Conservation (phyloP, 2,888 invertebrate genomes). For the Camponotus fellah region DNA sequence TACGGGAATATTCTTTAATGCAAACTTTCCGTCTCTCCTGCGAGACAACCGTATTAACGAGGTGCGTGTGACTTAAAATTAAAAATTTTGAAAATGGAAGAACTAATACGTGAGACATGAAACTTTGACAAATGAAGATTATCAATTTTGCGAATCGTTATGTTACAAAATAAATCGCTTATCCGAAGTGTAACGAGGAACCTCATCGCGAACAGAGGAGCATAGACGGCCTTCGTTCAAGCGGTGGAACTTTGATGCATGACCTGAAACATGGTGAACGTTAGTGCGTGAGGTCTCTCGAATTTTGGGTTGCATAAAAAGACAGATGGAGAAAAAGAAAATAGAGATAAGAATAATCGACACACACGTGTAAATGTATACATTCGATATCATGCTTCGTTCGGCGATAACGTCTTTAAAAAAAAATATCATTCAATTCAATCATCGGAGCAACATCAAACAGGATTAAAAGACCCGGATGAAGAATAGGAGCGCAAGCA, state of each 20-base stretch:
- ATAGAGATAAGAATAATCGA: background rate
- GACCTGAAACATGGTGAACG: constrained; percentile 65
- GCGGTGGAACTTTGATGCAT: constrained; percentile 69
- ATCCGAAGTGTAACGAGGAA: background rate
- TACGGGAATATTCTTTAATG: background rate
- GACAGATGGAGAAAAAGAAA: background rate
- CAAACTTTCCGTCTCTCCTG: background rate
- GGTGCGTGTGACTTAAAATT: background rate
- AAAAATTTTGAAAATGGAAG: constrained; percentile 21
- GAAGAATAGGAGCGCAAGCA: constrained; percentile 15
- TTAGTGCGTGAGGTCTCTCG: background rate
- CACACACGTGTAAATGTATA: background rate
- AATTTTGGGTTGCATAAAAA: background rate
- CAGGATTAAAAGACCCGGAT: background rate
- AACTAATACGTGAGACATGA: constrained; percentile 8
- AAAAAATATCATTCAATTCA: background rate
- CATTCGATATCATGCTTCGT: constrained; percentile 18
- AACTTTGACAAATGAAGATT: constrained; percentile 10
- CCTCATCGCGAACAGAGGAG: constrained; percentile 66
- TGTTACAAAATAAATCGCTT: constrained; percentile 37
- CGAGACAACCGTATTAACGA: background rate
- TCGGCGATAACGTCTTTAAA: background rate
- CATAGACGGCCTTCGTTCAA: constrained; percentile 73
- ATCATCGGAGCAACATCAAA: background rate
- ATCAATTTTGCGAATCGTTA: background rate